phyloP scores from a whole-genome alignment of 2,888 invertebrate species.

The Trichopria drosophilae region DNA sequence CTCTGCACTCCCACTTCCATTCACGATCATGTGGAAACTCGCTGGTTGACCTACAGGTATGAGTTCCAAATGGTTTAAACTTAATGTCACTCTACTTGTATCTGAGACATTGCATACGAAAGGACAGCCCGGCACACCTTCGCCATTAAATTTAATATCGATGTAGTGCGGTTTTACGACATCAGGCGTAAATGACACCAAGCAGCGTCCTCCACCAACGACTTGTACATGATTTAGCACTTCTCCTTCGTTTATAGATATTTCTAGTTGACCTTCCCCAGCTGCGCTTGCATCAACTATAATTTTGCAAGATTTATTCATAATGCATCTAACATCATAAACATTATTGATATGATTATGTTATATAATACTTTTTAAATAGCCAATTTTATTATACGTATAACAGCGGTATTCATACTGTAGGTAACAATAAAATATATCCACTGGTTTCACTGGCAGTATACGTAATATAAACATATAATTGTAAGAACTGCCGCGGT shows the following conservation, averaged over 20 bases:
- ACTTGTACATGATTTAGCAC: slow-evolving; percentile 98
- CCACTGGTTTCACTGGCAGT: no score
- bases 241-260: slow-evolving; percentile 98
- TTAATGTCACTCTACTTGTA: slow-evolving; percentile 74
- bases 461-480: no score
- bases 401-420: no score
- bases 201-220: slow-evolving; percentile 90
- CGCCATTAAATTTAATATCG: slow-evolving; percentile 94
- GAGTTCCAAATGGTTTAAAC: slow-evolving; percentile 76
- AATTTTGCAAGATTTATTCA: no score
- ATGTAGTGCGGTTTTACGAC: slow-evolving; percentile 88
- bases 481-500: no score
- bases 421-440: no score
- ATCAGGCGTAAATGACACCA: slow-evolving; percentile 93
- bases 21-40: slow-evolving; percentile 78
- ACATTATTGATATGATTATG: no score
- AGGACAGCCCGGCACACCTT: slow-evolving; percentile 88
- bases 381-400: no score
- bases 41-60: slow-evolving; percentile 82
- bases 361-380: no score
- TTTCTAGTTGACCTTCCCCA: slow-evolving; percentile 98
- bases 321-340: no score
- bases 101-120: slow-evolving; percentile 85
- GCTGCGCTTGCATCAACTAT: slow-evolving; percentile 97
- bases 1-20: slow-evolving; percentile 73